phyloP scores from a whole-genome alignment of 35 echinoderm and acorn worm species.

The Lytechinus pictus region DNA sequence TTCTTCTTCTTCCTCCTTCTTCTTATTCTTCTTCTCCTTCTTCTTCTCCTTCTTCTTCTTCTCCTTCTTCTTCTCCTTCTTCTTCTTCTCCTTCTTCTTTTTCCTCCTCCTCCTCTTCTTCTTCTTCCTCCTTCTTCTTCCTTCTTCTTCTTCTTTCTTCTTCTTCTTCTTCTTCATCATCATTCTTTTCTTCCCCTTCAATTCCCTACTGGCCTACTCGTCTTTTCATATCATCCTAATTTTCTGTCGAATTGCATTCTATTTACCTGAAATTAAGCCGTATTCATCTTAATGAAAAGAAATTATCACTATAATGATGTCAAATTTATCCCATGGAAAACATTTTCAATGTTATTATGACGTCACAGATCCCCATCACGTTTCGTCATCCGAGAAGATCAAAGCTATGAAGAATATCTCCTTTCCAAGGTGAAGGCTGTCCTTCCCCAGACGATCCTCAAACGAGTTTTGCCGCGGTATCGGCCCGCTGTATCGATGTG shows the following conservation, averaged over 20 bases:
- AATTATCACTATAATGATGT: not conserved
- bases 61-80: not conserved
- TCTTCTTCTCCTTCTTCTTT: not conserved
- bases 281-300: no score
- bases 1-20: not conserved
- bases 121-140: not conserved
- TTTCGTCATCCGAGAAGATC: not conserved
- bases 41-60: not conserved
- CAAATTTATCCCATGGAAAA: not conserved
- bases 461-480: not conserved
- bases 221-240: no score
- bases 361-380: not conserved
- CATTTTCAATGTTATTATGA: not conserved
- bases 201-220: no score
- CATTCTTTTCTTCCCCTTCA: no score
- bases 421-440: not conserved
- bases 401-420: not conserved
- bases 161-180: not conserved
- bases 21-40: not conserved
- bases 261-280: not conserved
- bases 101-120: not conserved
- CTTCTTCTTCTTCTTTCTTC: not conserved
- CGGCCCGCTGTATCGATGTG: not conserved
- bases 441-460: not conserved
- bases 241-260: no score